Evolutionary conservation across 1,140 invertebrate species (phyloP).

Genomic region (Drosophila malerkotliana): DNA sequence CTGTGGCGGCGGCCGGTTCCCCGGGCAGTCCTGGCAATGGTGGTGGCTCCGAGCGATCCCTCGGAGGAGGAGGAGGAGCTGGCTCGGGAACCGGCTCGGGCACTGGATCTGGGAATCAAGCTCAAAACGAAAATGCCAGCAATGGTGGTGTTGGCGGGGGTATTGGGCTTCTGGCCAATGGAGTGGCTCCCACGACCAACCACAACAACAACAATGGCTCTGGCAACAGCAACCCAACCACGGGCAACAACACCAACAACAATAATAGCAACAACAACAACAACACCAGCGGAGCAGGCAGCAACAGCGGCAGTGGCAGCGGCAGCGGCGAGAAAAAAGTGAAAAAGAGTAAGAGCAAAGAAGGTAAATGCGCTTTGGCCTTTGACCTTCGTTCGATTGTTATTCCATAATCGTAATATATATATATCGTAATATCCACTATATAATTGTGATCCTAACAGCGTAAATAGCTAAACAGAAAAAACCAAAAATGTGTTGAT

Average conservation of each 20-base stretch:
- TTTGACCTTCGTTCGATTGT: conserved; percentile 72
- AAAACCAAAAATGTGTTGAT: conserved; percentile 10
- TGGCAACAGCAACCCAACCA: not conserved
- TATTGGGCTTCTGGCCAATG: conserved; percentile 22
- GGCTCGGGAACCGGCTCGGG: not conserved
- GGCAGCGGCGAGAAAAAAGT: conserved; percentile 83
- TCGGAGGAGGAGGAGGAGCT: not conserved
- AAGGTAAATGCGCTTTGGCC: conserved; percentile 80
- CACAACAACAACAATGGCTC: conserved; percentile 9
- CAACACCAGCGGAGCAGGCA: conserved; percentile 41
- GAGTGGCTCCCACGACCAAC: conserved; percentile 23
- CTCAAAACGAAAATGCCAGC: not conserved
- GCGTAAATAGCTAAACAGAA: conserved; percentile 13
- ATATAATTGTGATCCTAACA: conserved; percentile 16
- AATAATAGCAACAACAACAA: conserved; percentile 15
- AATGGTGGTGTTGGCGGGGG: not conserved
- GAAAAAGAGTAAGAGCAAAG: conserved; percentile 83
- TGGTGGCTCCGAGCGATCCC: conserved; percentile 49
- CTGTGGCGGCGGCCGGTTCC: conserved; percentile 11
- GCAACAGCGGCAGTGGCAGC: conserved; percentile 57
- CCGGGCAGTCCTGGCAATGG: conserved; percentile 49
- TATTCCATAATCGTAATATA: conserved; percentile 9
- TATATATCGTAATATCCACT: conserved; percentile 16
- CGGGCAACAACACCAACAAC: conserved; percentile 25
- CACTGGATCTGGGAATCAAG: not conserved